A percentile compares a stretch with the other conserved stretches of the same genome.
Conservation (phyloP, 2,113 vertebrate genomes). For the Panurus biarmicus region DNA sequence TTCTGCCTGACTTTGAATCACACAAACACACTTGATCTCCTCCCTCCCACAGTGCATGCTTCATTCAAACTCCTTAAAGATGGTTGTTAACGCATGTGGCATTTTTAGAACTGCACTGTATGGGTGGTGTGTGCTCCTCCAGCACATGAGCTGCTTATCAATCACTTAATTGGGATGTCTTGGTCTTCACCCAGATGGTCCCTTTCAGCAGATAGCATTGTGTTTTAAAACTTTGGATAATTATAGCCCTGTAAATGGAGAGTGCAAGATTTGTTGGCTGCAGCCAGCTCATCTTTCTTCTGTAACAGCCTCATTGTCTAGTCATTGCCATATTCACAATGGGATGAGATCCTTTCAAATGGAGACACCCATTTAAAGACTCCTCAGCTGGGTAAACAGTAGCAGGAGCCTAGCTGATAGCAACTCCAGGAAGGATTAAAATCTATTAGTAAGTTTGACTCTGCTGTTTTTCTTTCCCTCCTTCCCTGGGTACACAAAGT, state of each 20-base stretch:
- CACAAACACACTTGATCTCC: constrained; percentile 30
- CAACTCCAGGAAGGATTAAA: constrained; percentile 5
- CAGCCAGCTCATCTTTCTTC: constrained; percentile 64
- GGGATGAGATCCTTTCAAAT: constrained; percentile 51
- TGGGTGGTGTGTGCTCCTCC: constrained; percentile 22
- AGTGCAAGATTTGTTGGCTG: constrained; percentile 69
- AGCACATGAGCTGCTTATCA: constrained; percentile 24
- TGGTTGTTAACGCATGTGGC: constrained; percentile 40
- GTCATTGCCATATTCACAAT: constrained; percentile 61
- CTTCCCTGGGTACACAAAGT: neutral
- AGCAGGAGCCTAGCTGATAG: constrained; percentile 15
- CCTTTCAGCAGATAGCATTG: constrained; percentile 72
- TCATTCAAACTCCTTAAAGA: constrained; percentile 46
- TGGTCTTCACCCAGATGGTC: constrained; percentile 73
- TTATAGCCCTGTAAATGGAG: constrained; percentile 71
- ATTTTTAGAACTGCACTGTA: constrained; percentile 32
- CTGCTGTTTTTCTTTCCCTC: neutral
- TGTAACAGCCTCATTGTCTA: constrained; percentile 71
- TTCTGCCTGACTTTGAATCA: neutral
- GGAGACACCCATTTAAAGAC: constrained; percentile 55
- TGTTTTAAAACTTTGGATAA: constrained; percentile 76
- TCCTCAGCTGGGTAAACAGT: constrained; percentile 54
- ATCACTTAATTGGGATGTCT: constrained; percentile 58
- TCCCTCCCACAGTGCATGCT: neutral
- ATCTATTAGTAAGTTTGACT: neutral